Percentiles rank a stretch among this genome's conserved stretches.
These are phyloP conservation scores for Nemotelus nigrinus DNA, from an alignment of 2,888 invertebrate species.

Conservation along the genomic window DNA sequence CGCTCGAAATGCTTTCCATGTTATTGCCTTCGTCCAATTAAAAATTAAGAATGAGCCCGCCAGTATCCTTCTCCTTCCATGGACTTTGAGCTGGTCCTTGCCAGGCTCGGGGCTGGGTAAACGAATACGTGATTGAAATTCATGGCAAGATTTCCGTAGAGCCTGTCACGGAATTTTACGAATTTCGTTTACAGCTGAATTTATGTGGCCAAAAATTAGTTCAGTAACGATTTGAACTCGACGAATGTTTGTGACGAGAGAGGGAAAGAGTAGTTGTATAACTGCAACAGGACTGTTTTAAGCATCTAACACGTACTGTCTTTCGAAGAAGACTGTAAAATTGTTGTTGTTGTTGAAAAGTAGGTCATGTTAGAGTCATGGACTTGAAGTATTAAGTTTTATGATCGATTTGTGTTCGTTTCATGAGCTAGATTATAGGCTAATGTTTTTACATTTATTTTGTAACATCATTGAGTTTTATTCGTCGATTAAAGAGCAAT, in stretches of 20 bases:
- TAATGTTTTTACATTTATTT: too few relatives aligned
- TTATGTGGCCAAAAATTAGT: not conserved
- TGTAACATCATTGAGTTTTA: too few relatives aligned
- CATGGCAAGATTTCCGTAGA: not conserved
- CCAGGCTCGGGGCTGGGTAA: too few relatives aligned
- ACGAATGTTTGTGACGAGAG: not conserved
- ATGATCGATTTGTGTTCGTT: not conserved
- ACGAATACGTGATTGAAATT: not conserved
- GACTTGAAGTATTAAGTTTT: not conserved
- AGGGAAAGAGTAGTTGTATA: not conserved
- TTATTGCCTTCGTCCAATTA: slow-evolving; percentile 6
- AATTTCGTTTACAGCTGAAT: slow-evolving; percentile 1
- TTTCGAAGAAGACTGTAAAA: not conserved
- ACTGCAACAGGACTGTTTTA: not conserved
- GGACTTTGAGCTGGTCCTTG: too few relatives aligned
- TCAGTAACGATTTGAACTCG: not conserved
- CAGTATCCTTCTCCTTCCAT: not conserved
- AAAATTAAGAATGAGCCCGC: not conserved
- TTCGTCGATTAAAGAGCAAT: too few relatives aligned
- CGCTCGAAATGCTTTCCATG: not conserved
- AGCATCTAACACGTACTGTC: not conserved
- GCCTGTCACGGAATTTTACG: not conserved
- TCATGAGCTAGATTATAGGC: too few relatives aligned
- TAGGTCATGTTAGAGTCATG: not conserved
- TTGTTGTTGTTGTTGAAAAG: not conserved